These are phyloP conservation scores for Rynchops niger DNA, from an alignment of 2,113 vertebrate species.

Conservation along the genomic window DNA sequence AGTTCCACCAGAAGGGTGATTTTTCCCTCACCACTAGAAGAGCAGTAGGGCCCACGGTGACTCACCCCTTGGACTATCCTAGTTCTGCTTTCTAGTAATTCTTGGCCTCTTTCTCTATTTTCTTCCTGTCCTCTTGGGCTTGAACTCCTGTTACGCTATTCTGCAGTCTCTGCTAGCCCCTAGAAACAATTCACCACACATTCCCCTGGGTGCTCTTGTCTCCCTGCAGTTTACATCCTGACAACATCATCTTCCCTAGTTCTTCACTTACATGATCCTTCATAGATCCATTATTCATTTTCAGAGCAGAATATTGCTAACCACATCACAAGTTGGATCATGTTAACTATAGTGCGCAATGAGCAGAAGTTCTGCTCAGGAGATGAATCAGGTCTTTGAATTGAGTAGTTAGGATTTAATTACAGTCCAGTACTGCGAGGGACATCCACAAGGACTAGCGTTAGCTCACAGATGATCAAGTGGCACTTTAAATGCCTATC, in stretches of 20 bases:
- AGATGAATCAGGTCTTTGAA: background rate
- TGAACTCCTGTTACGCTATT: background rate
- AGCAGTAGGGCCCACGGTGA: background rate
- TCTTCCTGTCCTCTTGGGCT: background rate
- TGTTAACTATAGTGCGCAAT: background rate
- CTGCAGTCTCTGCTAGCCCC: background rate
- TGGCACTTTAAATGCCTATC: background rate
- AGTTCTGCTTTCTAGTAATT: background rate
- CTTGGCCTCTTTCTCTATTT: background rate
- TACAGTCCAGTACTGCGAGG: background rate
- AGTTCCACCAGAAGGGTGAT: background rate
- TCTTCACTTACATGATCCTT: background rate
- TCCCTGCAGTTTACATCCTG: background rate
- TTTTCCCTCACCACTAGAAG: background rate
- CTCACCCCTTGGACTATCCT: background rate
- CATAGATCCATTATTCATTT: background rate
- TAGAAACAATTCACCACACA: background rate
- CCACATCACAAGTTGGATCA: background rate
- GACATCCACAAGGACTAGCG: background rate
- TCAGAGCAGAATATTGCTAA: background rate
- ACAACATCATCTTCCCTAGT: background rate
- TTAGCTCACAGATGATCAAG: background rate
- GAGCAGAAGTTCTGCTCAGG: background rate
- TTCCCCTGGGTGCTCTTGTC: slow-evolving; percentile 11
- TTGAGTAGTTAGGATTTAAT: background rate